Evolutionary conservation across 2,797 vertebrate genomes (phyloP), one percentile per base, ranked within the genome.

Genomic region (Molossus alvarezi): DNA sequence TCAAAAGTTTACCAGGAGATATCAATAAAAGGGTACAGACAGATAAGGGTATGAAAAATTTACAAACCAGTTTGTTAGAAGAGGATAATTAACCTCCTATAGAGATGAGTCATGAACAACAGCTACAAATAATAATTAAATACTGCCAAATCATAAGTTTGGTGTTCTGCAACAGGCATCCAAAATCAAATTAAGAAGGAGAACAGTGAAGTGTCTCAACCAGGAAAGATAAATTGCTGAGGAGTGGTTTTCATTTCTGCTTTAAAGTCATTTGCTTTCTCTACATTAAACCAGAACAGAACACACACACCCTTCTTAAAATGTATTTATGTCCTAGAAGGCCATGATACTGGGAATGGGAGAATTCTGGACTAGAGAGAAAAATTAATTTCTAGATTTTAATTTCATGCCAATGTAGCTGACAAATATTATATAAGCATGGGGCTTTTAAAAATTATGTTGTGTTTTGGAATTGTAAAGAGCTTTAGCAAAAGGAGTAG

Each of bases 391-490:
- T 93, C 72, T 84, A 90, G 53, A 84, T 94, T 88, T 92, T 71
- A 92, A 76, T 89, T 92, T 82, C 48, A 76, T 69, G 37, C 84
- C 91, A 90, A 96, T 71, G 69, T 82, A 94, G 41, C 62, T 96
- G 55, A 94, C 37, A 94, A 97, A 92, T 48, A 53, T 91, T 90
- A 88, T 87, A 57, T 69, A 93, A 97, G 20, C 83, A 65, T 69
- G 90, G 41, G 85, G 80, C 93, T 93, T 92, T 69, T 57, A 15
- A 86, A 95, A 97, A 87, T 71, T 72, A 95, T 86, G 83, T 37
- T 48, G 90, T 88, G 41, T 94, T 97, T 97, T 96, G 62, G 48
- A 93, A 94, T 58, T 91, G 29, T 90, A 87, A 97, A 96, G 96
- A 94, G 85, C 60, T 97, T 97, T 55, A 73, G n/a, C 51, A 96